Evolutionary conservation across 2,113 vertebrate genomes (phyloP).

Genomic region (Prunella fulvescens): DNA sequence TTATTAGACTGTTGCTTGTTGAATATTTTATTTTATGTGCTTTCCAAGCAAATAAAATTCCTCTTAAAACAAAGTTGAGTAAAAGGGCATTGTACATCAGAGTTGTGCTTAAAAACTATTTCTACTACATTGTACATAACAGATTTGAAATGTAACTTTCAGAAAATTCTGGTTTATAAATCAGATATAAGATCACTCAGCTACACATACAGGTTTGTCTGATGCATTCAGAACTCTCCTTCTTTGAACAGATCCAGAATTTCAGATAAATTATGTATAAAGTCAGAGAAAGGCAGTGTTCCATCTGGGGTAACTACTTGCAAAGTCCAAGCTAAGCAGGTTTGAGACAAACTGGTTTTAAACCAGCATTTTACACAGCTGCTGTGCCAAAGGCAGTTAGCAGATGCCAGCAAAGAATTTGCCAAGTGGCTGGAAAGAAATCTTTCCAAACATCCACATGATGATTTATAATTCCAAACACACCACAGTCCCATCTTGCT

Average conservation of each 20-base stretch:
- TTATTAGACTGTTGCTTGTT: background rate
- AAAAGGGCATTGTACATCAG: background rate
- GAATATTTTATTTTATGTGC: background rate
- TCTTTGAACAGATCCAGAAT: background rate
- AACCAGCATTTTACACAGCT: background rate
- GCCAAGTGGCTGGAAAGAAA: background rate
- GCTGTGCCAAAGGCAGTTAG: background rate
- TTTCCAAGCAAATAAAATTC: background rate
- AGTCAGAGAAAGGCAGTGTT: background rate
- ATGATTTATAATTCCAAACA: background rate
- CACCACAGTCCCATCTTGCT: background rate
- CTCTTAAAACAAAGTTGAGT: background rate
- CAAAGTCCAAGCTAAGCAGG: background rate
- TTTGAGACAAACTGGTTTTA: background rate
- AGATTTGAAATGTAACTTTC: background rate
- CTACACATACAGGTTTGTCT: background rate
- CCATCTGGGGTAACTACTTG: background rate
- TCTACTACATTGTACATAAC: background rate
- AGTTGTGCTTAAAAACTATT: background rate
- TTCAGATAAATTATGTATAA: background rate
- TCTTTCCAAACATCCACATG: background rate
- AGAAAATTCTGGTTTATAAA: background rate
- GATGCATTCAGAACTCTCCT: background rate
- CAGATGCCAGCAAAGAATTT: background rate
- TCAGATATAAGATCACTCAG: background rate